These are phyloP conservation scores for Vanacampus margaritifer DNA, from an alignment of 2,113 vertebrate genomes.

Conservation along the genomic window DNA sequence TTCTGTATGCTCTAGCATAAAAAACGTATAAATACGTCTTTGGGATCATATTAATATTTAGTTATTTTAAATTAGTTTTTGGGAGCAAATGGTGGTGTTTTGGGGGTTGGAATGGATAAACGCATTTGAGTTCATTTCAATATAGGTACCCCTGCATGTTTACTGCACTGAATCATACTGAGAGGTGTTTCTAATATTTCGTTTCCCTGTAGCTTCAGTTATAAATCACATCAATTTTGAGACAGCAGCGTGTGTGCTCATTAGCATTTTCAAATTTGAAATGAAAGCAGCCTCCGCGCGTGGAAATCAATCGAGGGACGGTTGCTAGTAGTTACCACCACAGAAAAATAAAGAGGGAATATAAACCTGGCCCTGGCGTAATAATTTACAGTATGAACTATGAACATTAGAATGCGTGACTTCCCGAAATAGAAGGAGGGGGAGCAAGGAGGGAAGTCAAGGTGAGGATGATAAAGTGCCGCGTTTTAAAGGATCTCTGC, in stretches of 20 bases:
- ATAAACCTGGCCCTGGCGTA: not conserved
- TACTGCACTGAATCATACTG: not conserved
- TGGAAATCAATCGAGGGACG: not conserved
- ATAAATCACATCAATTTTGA: not conserved
- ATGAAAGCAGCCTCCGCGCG: not conserved
- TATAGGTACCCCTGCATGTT: no score
- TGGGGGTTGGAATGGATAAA: not conserved
- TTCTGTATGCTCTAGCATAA: no score
- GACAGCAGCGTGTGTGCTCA: not conserved
- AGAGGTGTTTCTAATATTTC: not conserved
- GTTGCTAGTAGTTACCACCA: not conserved
- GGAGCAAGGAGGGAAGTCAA: not conserved
- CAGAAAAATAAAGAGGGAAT: not conserved
- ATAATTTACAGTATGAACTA: not conserved
- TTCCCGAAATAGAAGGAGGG: no score
- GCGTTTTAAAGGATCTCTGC: not conserved
- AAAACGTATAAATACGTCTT: no score
- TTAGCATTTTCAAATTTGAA: not conserved
- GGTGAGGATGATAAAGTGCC: conserved; percentile 1
- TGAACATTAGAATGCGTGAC: not conserved
- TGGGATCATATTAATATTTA: no score
- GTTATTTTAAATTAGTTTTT: no score
- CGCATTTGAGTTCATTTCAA: not conserved
- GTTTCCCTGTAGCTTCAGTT: not conserved
- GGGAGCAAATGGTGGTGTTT: no score